phyloP scores from a whole-genome alignment of 2,888 invertebrate genomes.

The Coremacera marginata region DNA sequence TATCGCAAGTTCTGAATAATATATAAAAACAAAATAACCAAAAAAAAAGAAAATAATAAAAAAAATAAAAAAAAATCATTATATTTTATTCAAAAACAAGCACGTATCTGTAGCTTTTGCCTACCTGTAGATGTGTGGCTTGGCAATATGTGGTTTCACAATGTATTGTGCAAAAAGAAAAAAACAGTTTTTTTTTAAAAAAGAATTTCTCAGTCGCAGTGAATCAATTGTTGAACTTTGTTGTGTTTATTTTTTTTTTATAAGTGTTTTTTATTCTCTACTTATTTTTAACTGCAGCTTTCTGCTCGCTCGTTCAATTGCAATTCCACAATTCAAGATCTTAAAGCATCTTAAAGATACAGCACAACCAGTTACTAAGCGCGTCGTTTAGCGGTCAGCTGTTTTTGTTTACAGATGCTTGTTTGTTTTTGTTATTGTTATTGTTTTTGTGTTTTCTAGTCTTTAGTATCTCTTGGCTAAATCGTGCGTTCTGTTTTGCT shows the following conservation, averaged over 20 bases:
- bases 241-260: background rate
- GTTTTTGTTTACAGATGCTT: conserved; percentile 38
- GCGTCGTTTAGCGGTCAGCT: conserved; percentile 26
- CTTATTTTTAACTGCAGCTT: background rate
- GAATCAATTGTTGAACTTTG: conserved; percentile 26
- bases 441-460: background rate
- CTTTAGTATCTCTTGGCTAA: background rate
- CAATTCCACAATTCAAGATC: conserved; percentile 17
- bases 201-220: conserved; percentile 17
- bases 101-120: background rate
- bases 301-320: background rate
- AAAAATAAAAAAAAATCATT: background rate
- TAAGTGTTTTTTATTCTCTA: background rate
- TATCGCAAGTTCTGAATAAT: background rate
- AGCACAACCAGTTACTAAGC: conserved; percentile 27
- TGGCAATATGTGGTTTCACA: background rate
- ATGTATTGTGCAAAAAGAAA: background rate
- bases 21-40: background rate
- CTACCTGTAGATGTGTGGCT: background rate
- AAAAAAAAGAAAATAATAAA: background rate
- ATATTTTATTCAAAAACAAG: background rate
- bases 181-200: background rate
- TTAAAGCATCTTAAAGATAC: conserved; percentile 17
- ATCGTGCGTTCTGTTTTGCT: background rate
- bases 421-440: conserved; percentile 21